phyloP scores from a whole-genome alignment of 2,888 invertebrate genomes.

The Cantharis flavilabris region DNA sequence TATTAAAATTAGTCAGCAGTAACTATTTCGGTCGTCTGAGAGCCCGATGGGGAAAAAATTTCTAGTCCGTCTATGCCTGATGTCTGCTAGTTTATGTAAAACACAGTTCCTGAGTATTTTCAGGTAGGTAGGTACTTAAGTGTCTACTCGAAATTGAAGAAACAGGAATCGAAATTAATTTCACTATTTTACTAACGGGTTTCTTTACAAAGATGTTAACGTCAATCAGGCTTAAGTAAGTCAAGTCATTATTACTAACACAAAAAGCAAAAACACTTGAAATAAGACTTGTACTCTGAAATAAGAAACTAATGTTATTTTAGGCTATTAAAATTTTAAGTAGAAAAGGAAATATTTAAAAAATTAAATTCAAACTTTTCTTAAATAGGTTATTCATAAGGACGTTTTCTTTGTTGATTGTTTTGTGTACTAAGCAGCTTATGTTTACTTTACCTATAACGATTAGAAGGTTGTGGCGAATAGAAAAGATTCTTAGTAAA shows the following conservation, averaged over 20 bases:
- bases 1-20: too few species aligned
- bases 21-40: too few species aligned
- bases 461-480: conserved; percentile 35
- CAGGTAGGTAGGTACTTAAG: too few species aligned
- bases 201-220: neutral
- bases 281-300: neutral
- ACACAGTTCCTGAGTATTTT: too few species aligned
- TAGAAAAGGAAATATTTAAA: neutral
- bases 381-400: conserved; percentile 5
- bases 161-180: neutral
- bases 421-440: conserved; percentile 35
- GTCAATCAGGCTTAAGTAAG: neutral
- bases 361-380: neutral
- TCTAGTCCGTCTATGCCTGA: too few species aligned
- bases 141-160: neutral
- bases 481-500: conserved; percentile 38
- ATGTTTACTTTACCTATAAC: conserved; percentile 25
- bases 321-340: neutral
- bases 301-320: neutral
- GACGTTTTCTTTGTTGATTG: conserved; percentile 8
- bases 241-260: neutral
- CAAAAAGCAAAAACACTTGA: neutral
- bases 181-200: neutral
- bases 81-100: too few species aligned
- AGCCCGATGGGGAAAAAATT: too few species aligned